These are phyloP conservation scores for Eulithis testata DNA, from an alignment of 2,888 invertebrate genomes.

Conservation along the genomic window DNA sequence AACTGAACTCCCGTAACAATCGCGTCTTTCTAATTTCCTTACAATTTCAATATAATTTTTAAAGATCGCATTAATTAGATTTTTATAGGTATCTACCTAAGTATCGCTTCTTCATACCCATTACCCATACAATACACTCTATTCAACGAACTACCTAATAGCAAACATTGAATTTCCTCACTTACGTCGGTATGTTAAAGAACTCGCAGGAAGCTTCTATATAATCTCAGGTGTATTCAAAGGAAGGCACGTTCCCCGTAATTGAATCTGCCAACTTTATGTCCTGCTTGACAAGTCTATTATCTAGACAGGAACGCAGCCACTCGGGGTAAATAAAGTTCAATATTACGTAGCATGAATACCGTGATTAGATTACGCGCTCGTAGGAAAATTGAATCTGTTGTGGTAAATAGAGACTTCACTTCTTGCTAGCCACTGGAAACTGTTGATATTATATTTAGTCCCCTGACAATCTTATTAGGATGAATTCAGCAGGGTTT, in stretches of 20 bases:
- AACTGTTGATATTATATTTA: not conserved
- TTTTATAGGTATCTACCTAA: too few species aligned
- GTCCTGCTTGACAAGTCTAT: constrained; percentile 58
- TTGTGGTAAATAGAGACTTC: constrained; percentile 7
- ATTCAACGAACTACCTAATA: not conserved
- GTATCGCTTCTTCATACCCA: not conserved
- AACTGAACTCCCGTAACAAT: too few species aligned
- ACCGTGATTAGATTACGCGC: constrained; percentile 31
- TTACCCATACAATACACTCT: not conserved
- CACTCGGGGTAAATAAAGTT: constrained; percentile 17
- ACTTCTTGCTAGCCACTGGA: not conserved
- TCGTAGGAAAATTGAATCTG: constrained; percentile 25
- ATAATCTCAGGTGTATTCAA: constrained; percentile 47
- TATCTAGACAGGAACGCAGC: constrained; percentile 39
- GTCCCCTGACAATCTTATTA: constrained; percentile 19
- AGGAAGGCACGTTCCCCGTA: constrained; percentile 46
- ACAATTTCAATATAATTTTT: too few species aligned
- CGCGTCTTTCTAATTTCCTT: too few species aligned
- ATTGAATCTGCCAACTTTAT: constrained; percentile 71
- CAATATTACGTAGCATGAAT: constrained; percentile 30
- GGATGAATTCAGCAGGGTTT: too few species aligned
- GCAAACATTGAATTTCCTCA: not conserved
- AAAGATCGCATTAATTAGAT: too few species aligned
- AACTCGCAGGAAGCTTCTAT: constrained; percentile 15
- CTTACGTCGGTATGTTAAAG: not conserved